Percentiles rank a stretch among this genome's conserved stretches.
phyloP scores from a whole-genome alignment of 1,140 invertebrate genomes.

The Drosophila arizonae region DNA sequence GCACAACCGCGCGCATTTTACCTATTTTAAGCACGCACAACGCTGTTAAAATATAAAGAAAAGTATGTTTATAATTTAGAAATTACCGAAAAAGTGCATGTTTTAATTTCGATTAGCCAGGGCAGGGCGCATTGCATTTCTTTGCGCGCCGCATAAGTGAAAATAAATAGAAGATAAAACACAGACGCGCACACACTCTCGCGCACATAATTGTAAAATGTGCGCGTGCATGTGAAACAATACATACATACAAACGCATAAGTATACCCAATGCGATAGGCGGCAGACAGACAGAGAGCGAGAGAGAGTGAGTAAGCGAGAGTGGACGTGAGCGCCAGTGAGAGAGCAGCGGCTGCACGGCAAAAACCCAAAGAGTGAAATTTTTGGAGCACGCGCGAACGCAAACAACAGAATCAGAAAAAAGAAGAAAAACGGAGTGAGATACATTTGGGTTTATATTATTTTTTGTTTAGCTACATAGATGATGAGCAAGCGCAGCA shows the following conservation, averaged over 20 bases:
- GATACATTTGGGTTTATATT: conserved; percentile 74
- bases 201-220: conserved; percentile 31
- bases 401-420: conserved; percentile 67
- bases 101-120: conserved; percentile 18
- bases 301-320: conserved; percentile 18
- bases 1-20: conserved; percentile 26
- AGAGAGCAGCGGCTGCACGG: conserved; percentile 14
- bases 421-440: conserved; percentile 46
- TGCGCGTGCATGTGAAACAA: conserved; percentile 31
- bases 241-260: conserved; percentile 29
- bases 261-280: conserved; percentile 18
- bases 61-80: conserved; percentile 46
- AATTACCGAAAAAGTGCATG: conserved; percentile 22
- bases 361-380: conserved; percentile 14
- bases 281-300: conserved; percentile 5
- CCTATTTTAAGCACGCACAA: conserved; percentile 15
- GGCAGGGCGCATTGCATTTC: conserved; percentile 49
- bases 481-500: conserved; percentile 62
- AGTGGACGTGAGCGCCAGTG: conserved; percentile 13
- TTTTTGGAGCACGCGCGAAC: conserved; percentile 64
- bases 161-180: conserved; percentile 78
- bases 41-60: conserved; percentile 25
- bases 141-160: conserved; percentile 68
- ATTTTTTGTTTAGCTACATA: conserved; percentile 65
- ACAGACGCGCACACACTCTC: conserved; percentile 41